Base-by-base conservation (phyloP, 2,888 invertebrate genomes). In the Rhagonycha lutea region DNA sequence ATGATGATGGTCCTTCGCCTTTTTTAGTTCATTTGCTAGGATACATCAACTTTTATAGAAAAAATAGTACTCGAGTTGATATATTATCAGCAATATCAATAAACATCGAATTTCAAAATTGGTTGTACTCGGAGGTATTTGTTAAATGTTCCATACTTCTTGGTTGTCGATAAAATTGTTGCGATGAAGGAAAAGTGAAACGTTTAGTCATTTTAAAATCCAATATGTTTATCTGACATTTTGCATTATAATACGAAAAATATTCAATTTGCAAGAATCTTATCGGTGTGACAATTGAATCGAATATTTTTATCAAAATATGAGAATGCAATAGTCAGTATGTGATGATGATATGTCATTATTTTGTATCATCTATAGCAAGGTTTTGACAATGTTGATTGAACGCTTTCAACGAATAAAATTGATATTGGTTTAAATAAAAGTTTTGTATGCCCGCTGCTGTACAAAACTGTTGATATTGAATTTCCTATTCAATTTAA, bases 361-460 rank as follows among this genome's bases (percentile, higher is more conserved):
- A 74, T 74, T 74, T 67, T 29, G 18, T 47, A 14, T 47, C 68
- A 26, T 69, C 69, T 73, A 73, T 74, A 47, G 70, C 61, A 70
- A 70, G 47, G 70, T 70, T 70, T 62, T 70, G 74, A 74, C 70
- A 74, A 69, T 70, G 67, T 63, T 70, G 74, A 74, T 74, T 70
- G 70, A 74, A 74, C 47, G 74, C 67, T 74, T 74, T 74, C 69
- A 70, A 10, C 67, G 74, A 67, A 29, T 32, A 74, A 70, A 74
- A 74, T 65, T 70, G 74, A 74, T 74, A 74, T 74, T 62, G 74
- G 60, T 70, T 70, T 65, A 70, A 70, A 70, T 67, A 70, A 74
- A 69, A 70, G 29, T 61, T 47, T 74, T 68, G 65, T 70, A 67
- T 70, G 63, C 67, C 73, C 69, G 60, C 28, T 26, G 32, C 68